Percentiles rank a stretch among this genome's conserved stretches.
phyloP scores from a whole-genome alignment of 2,797 vertebrate species.

The Leptodactylus fallax region DNA sequence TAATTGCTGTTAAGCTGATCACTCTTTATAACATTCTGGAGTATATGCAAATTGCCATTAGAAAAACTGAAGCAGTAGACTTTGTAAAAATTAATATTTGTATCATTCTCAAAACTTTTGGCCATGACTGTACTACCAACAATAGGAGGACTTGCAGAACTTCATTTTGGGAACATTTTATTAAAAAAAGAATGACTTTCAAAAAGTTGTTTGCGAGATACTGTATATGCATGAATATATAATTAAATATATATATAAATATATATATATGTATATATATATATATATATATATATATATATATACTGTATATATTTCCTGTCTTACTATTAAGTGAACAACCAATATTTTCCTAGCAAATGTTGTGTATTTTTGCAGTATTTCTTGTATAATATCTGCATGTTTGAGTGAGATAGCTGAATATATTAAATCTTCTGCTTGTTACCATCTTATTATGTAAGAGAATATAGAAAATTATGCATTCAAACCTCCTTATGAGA shows the following conservation, averaged over 20 bases:
- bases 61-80: too few relatives aligned
- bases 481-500: conserved; percentile 60
- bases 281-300: too few relatives aligned
- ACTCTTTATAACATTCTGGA: too few relatives aligned
- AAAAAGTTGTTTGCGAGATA: background rate
- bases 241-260: too few relatives aligned
- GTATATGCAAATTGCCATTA: too few relatives aligned
- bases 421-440: conserved; percentile 47
- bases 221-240: background rate
- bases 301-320: background rate
- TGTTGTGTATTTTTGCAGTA: background rate
- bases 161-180: background rate
- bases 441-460: conserved; percentile 46
- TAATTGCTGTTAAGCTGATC: too few relatives aligned
- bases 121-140: background rate
- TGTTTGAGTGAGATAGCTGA: conserved; percentile 23
- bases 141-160: background rate
- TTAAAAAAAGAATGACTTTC: background rate
- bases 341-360: background rate
- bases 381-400: conserved; percentile 17
- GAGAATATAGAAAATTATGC: conserved; percentile 52
- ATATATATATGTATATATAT: too few relatives aligned
- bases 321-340: background rate
- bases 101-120: too few relatives aligned
- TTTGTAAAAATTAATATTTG: too few relatives aligned